phyloP scores from a whole-genome alignment of 2,888 invertebrate genomes.

The Drosophila monieri region DNA sequence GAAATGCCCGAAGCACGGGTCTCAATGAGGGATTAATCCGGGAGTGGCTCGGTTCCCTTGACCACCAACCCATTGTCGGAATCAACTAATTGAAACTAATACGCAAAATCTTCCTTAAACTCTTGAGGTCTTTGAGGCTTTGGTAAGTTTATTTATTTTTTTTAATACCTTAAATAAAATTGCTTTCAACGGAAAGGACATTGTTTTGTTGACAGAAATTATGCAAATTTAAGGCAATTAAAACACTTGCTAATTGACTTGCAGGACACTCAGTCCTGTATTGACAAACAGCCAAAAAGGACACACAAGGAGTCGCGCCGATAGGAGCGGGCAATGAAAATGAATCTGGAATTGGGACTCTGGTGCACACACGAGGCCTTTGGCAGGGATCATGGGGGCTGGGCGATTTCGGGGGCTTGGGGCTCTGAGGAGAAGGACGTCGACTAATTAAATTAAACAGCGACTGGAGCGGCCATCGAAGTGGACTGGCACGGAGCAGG shows the following conservation, averaged over 20 bases:
- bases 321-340: slow-evolving; percentile 22
- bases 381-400: neutral
- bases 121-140: slow-evolving; percentile 2
- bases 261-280: slow-evolving; percentile 48
- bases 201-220: slow-evolving; percentile 72
- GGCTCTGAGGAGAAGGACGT: slow-evolving; percentile 38
- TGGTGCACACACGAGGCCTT: slow-evolving; percentile 17
- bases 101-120: slow-evolving; percentile 53
- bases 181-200: neutral
- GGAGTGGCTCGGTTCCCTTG: slow-evolving; percentile 52
- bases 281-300: slow-evolving; percentile 40
- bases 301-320: slow-evolving; percentile 27
- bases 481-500: slow-evolving; percentile 53
- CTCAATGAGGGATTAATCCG: slow-evolving; percentile 62
- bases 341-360: slow-evolving; percentile 24
- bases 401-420: neutral
- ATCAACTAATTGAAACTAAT: slow-evolving; percentile 67
- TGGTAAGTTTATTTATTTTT: neutral
- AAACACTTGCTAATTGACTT: slow-evolving; percentile 79
- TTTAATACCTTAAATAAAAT: too few species aligned
- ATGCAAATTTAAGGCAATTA: slow-evolving; percentile 79
- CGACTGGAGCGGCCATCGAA: slow-evolving; percentile 63
- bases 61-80: slow-evolving; percentile 44
- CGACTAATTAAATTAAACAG: slow-evolving; percentile 74
- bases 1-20: slow-evolving; percentile 63